These are phyloP conservation scores for Heliconius himera DNA, from an alignment of 1,140 invertebrate genomes.

Conservation along the genomic window DNA sequence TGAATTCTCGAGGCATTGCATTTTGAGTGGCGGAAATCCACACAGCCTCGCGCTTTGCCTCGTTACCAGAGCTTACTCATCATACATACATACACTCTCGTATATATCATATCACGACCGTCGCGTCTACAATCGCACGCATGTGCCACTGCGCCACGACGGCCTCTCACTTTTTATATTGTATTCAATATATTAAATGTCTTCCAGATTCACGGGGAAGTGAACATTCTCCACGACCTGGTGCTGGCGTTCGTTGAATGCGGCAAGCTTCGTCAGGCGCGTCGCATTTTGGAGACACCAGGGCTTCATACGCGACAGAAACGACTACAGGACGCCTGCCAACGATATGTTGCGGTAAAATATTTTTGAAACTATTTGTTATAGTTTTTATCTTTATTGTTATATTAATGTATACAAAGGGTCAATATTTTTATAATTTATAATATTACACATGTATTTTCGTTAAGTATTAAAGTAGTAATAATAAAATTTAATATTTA, in stretches of 20 bases:
- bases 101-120: neutral
- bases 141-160: neutral
- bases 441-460: neutral
- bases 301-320: conserved; percentile 82
- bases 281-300: conserved; percentile 91
- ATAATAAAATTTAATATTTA: neutral
- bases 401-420: neutral
- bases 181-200: neutral
- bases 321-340: conserved; percentile 65
- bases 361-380: no score
- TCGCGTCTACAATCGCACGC: neutral
- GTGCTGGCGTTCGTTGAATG: conserved; percentile 91
- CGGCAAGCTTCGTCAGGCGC: conserved; percentile 87
- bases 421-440: no score
- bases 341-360: conserved; percentile 67
- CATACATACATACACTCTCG: no score
- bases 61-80: neutral
- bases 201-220: conserved; percentile 87
- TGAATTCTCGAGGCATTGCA: no score
- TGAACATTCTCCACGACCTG: conserved; percentile 91
- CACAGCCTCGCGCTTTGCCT: neutral
- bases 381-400: conserved; percentile 40
- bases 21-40: neutral
- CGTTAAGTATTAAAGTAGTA: neutral
- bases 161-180: neutral